These are phyloP conservation scores for Heliocidaris erythrogramma DNA, from an alignment of 35 echinoderm and acorn worm genomes.

Conservation along the genomic window DNA sequence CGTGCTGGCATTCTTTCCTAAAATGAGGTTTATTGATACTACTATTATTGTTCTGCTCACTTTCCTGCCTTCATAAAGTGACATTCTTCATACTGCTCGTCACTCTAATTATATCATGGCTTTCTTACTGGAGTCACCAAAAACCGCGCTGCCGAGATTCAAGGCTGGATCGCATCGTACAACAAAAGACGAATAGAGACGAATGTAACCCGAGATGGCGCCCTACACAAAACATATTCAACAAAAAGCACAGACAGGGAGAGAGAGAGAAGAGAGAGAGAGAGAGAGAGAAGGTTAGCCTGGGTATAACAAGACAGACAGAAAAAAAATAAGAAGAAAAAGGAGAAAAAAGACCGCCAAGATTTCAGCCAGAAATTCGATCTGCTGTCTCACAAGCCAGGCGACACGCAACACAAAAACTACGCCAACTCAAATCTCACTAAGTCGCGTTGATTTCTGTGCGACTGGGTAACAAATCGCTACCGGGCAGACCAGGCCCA, in stretches of 20 bases:
- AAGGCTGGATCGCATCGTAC: background rate
- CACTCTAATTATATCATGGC: conserved; percentile 5
- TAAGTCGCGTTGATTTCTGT: conserved; percentile 40
- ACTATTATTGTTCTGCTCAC: background rate
- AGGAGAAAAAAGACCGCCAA: background rate
- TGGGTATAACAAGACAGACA: background rate
- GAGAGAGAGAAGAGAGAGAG: background rate
- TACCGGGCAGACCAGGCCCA: background rate
- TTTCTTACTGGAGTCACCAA: background rate
- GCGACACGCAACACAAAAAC: conserved; percentile 28
- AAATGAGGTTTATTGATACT: background rate
- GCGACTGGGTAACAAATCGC: conserved; percentile 21
- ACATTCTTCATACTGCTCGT: background rate
- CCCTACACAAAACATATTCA: conserved; percentile 22
- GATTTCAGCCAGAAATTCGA: conserved; percentile 36
- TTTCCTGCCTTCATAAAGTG: background rate
- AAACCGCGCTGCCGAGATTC: background rate
- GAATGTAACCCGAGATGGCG: conserved; percentile 21
- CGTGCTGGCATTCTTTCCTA: background rate
- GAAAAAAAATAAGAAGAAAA: background rate
- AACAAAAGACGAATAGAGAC: conserved; percentile 6
- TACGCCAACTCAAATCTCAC: conserved; percentile 27
- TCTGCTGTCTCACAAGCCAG: conserved; percentile 10
- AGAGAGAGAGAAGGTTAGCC: background rate
- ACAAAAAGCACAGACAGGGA: background rate